Conservation (phyloP, 1,140 invertebrate species). For the Philotrypesis tridentata region DNA sequence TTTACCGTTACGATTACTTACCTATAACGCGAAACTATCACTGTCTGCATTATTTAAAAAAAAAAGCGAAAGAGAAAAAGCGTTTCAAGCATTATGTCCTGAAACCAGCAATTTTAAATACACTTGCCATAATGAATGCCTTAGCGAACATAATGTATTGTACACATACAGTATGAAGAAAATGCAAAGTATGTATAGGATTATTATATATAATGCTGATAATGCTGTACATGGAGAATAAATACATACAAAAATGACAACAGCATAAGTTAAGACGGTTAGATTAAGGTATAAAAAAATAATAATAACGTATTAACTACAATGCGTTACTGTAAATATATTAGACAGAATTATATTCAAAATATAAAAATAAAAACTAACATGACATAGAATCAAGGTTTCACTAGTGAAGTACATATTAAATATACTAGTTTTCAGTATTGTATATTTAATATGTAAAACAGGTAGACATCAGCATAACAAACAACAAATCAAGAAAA, state of each 20-base stretch:
- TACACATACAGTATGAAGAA: slow-evolving; percentile 59
- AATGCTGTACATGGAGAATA: slow-evolving; percentile 41
- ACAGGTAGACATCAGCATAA: slow-evolving; percentile 22
- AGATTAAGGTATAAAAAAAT: slow-evolving; percentile 2
- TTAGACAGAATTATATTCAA: not conserved
- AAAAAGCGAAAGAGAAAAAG: not conserved
- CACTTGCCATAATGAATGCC: slow-evolving; percentile 67
- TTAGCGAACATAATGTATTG: slow-evolving; percentile 63
- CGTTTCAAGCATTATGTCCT: slow-evolving; percentile 49
- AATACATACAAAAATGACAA: slow-evolving; percentile 32
- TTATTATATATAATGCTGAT: slow-evolving; percentile 50
- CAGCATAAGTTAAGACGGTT: not conserved
- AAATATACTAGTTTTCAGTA: slow-evolving; percentile 51
- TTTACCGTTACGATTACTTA: not conserved
- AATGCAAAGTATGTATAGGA: slow-evolving; percentile 53
- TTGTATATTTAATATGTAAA: slow-evolving; percentile 54
- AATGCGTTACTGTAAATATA: slow-evolving; percentile 51
- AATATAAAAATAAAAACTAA: slow-evolving; percentile 14
- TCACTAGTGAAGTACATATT: slow-evolving; percentile 48
- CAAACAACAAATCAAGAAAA: slow-evolving; percentile 32
- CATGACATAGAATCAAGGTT: slow-evolving; percentile 27
- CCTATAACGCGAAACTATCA: not conserved
- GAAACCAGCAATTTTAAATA: slow-evolving; percentile 54
- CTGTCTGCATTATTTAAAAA: slow-evolving; percentile 26
- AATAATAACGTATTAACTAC: slow-evolving; percentile 26